phyloP scores from a whole-genome alignment of 1,140 invertebrate species.

The Heliothis virescens region DNA sequence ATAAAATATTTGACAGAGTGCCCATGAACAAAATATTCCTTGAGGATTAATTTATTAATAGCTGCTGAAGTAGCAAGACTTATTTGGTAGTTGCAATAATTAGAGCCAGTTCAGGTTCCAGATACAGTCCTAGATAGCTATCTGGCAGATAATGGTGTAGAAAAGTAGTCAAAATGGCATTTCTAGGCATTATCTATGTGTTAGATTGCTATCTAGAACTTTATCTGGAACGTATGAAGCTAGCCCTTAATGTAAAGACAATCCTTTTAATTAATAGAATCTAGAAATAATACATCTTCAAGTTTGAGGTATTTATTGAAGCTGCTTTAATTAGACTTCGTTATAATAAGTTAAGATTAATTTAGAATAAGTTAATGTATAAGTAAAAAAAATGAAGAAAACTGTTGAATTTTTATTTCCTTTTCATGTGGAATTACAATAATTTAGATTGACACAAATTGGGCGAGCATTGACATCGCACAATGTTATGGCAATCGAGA shows the following conservation, averaged over 20 bases:
- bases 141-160: too few relatives aligned
- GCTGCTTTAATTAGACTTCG: slow-evolving; percentile 66
- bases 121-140: too few relatives aligned
- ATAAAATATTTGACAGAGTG: slow-evolving; percentile 88
- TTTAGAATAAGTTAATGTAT: slow-evolving; percentile 19
- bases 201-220: too few relatives aligned
- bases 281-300: slow-evolving; percentile 3
- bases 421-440: background rate
- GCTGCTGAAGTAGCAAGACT: slow-evolving; percentile 18
- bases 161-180: too few relatives aligned
- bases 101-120: background rate
- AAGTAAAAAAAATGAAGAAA: slow-evolving; percentile 43
- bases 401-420: slow-evolving; percentile 35
- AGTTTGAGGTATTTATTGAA: slow-evolving; percentile 66
- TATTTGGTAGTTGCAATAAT: slow-evolving; percentile 27
- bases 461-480: too few relatives aligned
- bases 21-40: slow-evolving; percentile 88
- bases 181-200: too few relatives aligned
- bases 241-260: background rate
- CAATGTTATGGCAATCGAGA: background rate
- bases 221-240: too few relatives aligned
- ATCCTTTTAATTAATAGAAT: slow-evolving; percentile 12
- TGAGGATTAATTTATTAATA: slow-evolving; percentile 65
- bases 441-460: background rate
- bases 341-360: slow-evolving; percentile 35